Evolutionary conservation across 2,888 invertebrate species (phyloP).

Genomic region (Acanthoscelides obtectus): DNA sequence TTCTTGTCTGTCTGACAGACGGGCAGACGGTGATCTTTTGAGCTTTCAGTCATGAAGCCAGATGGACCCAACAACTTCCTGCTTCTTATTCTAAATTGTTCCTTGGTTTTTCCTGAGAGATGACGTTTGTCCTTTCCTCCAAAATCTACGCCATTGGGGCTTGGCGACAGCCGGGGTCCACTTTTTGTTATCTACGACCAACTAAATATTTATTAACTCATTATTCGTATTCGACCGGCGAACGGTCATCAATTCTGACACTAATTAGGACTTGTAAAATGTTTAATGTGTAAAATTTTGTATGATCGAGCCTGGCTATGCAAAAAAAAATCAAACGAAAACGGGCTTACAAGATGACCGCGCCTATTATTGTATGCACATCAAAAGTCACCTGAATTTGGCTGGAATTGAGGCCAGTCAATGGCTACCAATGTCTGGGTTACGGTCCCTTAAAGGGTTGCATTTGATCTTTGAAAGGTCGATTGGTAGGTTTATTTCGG

Average conservation of each 20-base stretch:
- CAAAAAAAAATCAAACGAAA: not conserved
- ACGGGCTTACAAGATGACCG: not conserved
- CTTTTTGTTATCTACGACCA: conserved; percentile 15
- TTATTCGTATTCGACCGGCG: conserved; percentile 18
- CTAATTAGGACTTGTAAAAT: conserved; percentile 21
- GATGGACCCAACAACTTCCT: too few species aligned
- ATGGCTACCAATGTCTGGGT: too few species aligned
- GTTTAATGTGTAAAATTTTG: conserved; percentile 14
- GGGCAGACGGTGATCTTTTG: too few species aligned
- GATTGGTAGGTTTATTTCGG: too few species aligned
- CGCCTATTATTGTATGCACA: not conserved
- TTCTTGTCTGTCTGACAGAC: too few species aligned
- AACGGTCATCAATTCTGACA: conserved; percentile 16
- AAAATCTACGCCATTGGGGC: not conserved
- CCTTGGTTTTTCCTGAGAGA: too few species aligned
- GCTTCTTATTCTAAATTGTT: too few species aligned
- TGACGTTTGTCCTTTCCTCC: not conserved
- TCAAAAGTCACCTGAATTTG: not conserved
- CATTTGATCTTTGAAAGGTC: too few species aligned
- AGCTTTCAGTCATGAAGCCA: too few species aligned
- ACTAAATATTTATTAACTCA: conserved; percentile 29
- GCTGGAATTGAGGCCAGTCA: not conserved
- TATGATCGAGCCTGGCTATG: not conserved
- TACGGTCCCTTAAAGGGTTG: too few species aligned
- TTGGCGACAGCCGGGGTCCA: conserved; percentile 8